A percentile compares a stretch with the other conserved stretches of the same genome.
Evolutionary conservation across 2,888 invertebrate genomes (phyloP).

Genomic region (Phaonia tiefii): DNA sequence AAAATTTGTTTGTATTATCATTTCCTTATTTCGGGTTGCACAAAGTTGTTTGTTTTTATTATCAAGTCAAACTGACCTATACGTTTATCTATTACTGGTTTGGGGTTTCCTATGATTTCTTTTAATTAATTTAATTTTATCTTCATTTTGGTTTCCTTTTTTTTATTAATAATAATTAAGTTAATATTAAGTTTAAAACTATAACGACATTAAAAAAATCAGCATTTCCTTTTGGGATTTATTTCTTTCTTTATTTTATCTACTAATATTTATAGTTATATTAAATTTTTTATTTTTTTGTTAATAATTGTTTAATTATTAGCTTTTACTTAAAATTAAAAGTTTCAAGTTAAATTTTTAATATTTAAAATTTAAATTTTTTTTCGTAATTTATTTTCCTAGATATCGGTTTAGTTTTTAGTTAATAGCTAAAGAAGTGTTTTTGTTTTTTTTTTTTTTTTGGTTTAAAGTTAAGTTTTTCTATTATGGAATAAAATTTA

Average conservation of each 20-base stretch:
- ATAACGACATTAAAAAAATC: conserved; percentile 80
- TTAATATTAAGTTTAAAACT: conserved; percentile 73
- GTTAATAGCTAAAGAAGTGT: conserved; percentile 50
- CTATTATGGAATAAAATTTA: conserved; percentile 29
- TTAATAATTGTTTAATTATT: conserved; percentile 46
- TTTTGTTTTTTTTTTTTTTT: background rate
- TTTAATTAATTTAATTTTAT: background rate
- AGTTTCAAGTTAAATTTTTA: conserved; percentile 54
- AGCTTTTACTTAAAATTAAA: conserved; percentile 51
- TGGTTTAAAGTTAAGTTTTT: conserved; percentile 17
- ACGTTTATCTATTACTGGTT: background rate
- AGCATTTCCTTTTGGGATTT: conserved; percentile 71
- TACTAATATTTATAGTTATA: conserved; percentile 49
- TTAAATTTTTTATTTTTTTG: conserved; percentile 33
- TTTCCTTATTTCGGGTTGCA: too few relatives aligned
- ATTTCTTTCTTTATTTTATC: conserved; percentile 57
- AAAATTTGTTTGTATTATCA: conserved; percentile 10
- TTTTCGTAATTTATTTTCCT: conserved; percentile 25
- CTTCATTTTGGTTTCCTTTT: conserved; percentile 52
- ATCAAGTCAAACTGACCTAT: conserved; percentile 11
- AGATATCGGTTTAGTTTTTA: conserved; percentile 24
- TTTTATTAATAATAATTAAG: conserved; percentile 63
- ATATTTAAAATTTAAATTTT: conserved; percentile 70
- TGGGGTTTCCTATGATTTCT: too few relatives aligned
- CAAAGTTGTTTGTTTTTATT: conserved; percentile 5